phyloP scores from a whole-genome alignment of 2,113 vertebrate genomes.

The Pseudopodoces humilis region DNA sequence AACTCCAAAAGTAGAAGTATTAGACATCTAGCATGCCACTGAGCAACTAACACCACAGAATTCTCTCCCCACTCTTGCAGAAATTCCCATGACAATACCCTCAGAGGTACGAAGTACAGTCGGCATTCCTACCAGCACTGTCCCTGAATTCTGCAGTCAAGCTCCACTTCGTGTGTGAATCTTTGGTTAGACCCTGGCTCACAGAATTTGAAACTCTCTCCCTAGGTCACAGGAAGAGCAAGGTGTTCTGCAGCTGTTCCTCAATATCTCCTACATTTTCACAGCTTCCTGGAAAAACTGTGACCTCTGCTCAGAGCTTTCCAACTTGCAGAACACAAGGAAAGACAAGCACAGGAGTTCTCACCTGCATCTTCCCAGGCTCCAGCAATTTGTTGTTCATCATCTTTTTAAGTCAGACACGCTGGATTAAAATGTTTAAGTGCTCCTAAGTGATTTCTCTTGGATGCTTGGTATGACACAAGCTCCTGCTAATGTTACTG shows the following conservation, averaged over 20 bases:
- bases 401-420: neutral
- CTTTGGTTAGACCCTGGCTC: neutral
- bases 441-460: neutral
- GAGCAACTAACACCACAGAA: neutral
- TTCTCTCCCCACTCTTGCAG: neutral
- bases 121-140: neutral
- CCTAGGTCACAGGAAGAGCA: neutral
- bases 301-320: neutral
- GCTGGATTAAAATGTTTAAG: neutral
- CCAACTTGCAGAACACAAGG: fast-evolving
- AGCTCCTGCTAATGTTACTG: neutral
- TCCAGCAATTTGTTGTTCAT: neutral
- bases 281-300: neutral
- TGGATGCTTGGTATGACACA: neutral
- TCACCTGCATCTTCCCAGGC: neutral
- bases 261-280: neutral
- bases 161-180: fast-evolving
- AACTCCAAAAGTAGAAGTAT: neutral
- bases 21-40: neutral
- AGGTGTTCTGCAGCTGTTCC: neutral
- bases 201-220: neutral
- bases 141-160: neutral
- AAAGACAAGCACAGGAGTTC: neutral
- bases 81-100: neutral
- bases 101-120: neutral